phyloP scores from a whole-genome alignment of 2,888 invertebrate genomes.

The Eledona agricola region DNA sequence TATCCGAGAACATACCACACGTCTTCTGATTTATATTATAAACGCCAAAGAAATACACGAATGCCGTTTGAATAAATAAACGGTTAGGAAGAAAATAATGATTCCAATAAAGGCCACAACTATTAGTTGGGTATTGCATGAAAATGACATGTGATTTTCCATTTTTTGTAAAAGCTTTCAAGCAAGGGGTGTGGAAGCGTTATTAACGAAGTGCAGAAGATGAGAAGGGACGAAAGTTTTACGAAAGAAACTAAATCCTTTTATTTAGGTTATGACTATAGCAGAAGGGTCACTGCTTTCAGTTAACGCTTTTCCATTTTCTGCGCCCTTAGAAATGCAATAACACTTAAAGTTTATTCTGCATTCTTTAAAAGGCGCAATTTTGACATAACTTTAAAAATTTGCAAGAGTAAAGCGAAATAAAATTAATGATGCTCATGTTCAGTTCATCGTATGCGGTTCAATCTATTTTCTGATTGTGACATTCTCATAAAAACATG shows the following conservation, averaged over 20 bases:
- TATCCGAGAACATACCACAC: constrained; percentile 19
- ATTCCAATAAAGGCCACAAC: not conserved
- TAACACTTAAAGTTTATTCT: too few relatives aligned
- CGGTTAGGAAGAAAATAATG: constrained; percentile 1
- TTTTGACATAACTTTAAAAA: too few relatives aligned
- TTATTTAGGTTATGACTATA: too few relatives aligned
- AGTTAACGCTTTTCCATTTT: constrained; percentile 26
- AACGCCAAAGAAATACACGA: constrained; percentile 17
- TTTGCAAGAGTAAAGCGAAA: too few relatives aligned
- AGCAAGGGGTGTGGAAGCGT: constrained; percentile 29
- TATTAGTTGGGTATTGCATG: constrained; percentile 1
- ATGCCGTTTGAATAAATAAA: constrained; percentile 21
- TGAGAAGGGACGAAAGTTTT: constrained; percentile 22
- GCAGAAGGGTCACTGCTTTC: too few relatives aligned
- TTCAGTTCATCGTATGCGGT: constrained; percentile 37
- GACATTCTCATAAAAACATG: constrained; percentile 11
- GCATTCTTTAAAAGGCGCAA: too few relatives aligned
- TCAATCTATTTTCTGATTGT: constrained; percentile 17
- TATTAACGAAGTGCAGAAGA: constrained; percentile 33
- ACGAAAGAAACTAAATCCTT: constrained; percentile 26
- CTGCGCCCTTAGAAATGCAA: too few relatives aligned
- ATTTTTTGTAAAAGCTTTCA: constrained; percentile 31
- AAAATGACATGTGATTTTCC: constrained; percentile 10
- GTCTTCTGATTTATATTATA: constrained; percentile 32
- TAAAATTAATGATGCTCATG: too few relatives aligned